phyloP scores from a whole-genome alignment of 2,797 vertebrate species.

The Gallinago nigripennis region DNA sequence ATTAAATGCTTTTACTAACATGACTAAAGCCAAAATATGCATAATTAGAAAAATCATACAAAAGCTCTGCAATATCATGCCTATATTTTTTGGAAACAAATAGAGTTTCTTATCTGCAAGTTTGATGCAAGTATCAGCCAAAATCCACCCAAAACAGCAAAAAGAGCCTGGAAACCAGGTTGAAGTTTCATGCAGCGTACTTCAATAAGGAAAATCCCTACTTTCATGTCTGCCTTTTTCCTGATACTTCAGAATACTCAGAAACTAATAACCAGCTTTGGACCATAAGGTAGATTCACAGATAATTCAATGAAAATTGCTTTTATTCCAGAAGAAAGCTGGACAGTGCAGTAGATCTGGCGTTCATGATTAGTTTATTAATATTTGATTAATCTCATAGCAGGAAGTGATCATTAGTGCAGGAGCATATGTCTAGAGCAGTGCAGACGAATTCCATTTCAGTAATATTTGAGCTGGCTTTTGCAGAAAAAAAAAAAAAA shows the following conservation, averaged over 20 bases:
- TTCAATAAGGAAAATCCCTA: not conserved
- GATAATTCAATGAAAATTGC: not conserved
- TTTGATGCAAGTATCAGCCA: not conserved
- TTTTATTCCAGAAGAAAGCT: not conserved
- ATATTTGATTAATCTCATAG: slow-evolving; percentile 12
- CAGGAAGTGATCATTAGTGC: not conserved
- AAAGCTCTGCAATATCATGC: not conserved
- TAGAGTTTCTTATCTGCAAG: not conserved
- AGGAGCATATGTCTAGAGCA: not conserved
- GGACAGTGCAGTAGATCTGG: not conserved
- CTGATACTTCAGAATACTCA: slow-evolving; percentile 9
- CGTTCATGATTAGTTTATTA: slow-evolving; percentile 35
- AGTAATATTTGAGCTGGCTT: not conserved
- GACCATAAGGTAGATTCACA: not conserved
- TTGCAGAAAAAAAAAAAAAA: not conserved
- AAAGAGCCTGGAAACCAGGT: not conserved
- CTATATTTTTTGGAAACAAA: not conserved
- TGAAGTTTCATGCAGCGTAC: not conserved
- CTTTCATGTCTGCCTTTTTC: not conserved
- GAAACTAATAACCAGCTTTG: not conserved
- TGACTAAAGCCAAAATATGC: not conserved
- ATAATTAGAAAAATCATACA: not conserved
- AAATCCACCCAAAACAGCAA: not conserved
- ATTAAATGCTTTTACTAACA: not conserved
- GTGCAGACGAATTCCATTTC: not conserved